phyloP scores from a whole-genome alignment of 92 coral and sea anemone genomes.

The Epizoanthus rinbou region DNA sequence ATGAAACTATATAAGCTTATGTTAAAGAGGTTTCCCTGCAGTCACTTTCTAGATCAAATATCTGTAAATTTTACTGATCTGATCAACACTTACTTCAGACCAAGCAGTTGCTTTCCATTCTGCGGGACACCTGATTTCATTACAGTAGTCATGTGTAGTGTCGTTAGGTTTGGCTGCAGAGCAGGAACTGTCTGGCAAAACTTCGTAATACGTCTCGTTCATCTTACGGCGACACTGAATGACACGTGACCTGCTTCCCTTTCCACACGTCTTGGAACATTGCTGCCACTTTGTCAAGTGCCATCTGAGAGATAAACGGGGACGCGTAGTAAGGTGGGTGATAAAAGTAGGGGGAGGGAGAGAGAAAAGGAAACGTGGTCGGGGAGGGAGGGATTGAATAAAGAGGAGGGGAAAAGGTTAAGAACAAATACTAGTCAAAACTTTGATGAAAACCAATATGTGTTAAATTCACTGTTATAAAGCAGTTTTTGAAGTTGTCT shows the following conservation, averaged over 20 bases:
- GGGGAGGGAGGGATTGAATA: too few species aligned
- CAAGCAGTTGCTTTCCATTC: conserved; percentile 60
- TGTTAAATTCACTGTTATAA: too few species aligned
- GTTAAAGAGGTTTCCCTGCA: too few species aligned
- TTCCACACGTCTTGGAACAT: conserved; percentile 72
- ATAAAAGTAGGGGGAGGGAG: too few species aligned
- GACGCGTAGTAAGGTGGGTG: too few species aligned
- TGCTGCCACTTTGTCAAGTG: conserved; percentile 60
- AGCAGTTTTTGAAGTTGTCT: too few species aligned
- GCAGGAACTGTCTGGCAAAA: conserved; percentile 10
- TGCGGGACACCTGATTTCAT: conserved; percentile 58
- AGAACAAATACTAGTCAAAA: too few species aligned
- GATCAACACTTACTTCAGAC: conserved; percentile 51
- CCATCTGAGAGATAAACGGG: conserved; percentile 55
- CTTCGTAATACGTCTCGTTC: conserved; percentile 39
- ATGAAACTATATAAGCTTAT: too few species aligned
- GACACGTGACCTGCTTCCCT: conserved; percentile 54
- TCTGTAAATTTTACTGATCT: background rate
- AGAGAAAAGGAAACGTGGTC: too few species aligned
- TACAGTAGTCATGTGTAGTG: conserved; percentile 47
- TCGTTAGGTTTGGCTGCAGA: conserved; percentile 34
- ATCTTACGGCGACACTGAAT: conserved; percentile 52
- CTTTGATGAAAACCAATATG: too few species aligned
- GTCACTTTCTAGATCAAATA: too few species aligned
- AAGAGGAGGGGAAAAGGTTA: too few species aligned